Evolutionary conservation across 2,113 vertebrate genomes (phyloP).

Genomic region (Clarias magur): DNA sequence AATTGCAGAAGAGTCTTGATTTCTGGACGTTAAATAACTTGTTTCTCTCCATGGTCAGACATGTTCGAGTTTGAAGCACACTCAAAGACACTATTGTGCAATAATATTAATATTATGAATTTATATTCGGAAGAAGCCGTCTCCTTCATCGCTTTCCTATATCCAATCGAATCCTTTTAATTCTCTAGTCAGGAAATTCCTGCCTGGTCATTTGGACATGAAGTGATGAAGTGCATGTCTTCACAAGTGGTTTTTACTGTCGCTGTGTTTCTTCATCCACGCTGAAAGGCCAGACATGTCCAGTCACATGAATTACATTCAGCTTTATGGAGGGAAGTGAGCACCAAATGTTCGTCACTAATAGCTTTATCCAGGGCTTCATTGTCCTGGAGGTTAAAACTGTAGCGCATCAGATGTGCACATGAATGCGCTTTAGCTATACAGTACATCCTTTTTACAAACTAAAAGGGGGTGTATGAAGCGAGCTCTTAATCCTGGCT

Average conservation of each 20-base stretch:
- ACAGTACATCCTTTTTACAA: neutral
- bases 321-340: conserved; percentile 26
- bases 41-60: neutral
- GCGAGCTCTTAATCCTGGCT: neutral
- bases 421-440: neutral
- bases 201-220: conserved; percentile 32
- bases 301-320: conserved; percentile 6
- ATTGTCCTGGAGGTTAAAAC: neutral
- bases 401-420: neutral
- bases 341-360: neutral
- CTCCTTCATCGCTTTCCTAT: neutral
- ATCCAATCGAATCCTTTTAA: conserved; percentile 11
- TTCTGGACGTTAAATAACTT: neutral
- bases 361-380: neutral
- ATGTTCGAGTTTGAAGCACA: too few relatives aligned
- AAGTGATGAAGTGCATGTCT: neutral
- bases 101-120: neutral
- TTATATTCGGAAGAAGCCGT: neutral
- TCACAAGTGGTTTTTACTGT: conserved; percentile 40
- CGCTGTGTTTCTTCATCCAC: conserved; percentile 16
- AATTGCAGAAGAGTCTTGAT: too few relatives aligned
- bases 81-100: neutral
- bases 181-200: neutral
- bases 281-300: conserved; percentile 46
- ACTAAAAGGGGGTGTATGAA: neutral